A percentile compares a stretch with the other conserved stretches of the same genome.
phyloP scores from a whole-genome alignment of 2,113 vertebrate genomes.

The Microcebus ravelobensis region DNA sequence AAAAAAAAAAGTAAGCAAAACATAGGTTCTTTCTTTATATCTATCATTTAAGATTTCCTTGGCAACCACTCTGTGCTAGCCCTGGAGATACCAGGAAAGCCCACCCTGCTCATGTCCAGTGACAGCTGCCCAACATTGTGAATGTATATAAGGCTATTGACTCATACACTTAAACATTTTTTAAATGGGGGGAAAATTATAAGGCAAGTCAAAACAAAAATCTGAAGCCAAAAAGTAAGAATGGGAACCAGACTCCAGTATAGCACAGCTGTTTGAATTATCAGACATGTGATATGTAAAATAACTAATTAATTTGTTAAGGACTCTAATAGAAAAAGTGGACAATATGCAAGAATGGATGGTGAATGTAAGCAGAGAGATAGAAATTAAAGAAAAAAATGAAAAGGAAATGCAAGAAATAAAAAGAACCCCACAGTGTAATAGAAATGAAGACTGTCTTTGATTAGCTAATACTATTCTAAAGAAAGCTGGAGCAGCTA shows the following conservation, averaged over 20 bases:
- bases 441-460: neutral
- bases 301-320: neutral
- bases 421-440: neutral
- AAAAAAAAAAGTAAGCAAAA: neutral
- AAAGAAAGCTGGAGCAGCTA: neutral
- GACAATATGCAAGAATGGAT: neutral
- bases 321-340: neutral
- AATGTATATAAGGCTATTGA: neutral
- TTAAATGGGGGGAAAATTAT: neutral
- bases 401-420: neutral
- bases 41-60: neutral
- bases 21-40: neutral
- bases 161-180: neutral
- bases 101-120: neutral
- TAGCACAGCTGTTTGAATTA: neutral
- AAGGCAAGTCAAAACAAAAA: neutral
- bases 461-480: neutral
- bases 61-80: neutral
- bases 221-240: neutral
- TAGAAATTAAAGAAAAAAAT: neutral
- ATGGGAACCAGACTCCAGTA: neutral
- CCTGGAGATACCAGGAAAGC: neutral
- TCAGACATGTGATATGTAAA: neutral
- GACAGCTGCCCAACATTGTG: accelerated
- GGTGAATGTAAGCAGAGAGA: neutral